phyloP scores from a whole-genome alignment of 2,888 invertebrate genomes.

The Eucera pruinosa region DNA sequence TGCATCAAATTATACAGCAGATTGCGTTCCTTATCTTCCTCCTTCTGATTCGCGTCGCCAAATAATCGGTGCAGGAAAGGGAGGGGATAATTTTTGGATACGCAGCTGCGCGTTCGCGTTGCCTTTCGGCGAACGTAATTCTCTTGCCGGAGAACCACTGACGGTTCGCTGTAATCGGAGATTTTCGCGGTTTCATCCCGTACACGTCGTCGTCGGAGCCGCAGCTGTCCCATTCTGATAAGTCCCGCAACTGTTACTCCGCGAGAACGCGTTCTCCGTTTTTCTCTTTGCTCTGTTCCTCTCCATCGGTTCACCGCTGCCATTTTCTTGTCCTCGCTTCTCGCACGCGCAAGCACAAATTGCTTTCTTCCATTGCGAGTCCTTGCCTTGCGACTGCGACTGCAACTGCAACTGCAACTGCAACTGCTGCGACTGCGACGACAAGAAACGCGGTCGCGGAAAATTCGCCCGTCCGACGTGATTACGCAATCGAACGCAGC shows the following conservation, averaged over 20 bases:
- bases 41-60: too few species aligned
- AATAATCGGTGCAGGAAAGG: too few species aligned
- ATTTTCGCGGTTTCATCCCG: constrained; percentile 64
- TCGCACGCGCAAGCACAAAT: constrained; percentile 22
- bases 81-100: too few species aligned
- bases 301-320: neutral
- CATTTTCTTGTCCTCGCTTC: constrained; percentile 14
- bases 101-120: too few species aligned
- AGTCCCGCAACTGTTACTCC: constrained; percentile 34
- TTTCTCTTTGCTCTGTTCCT: constrained; percentile 8
- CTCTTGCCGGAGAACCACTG: constrained; percentile 51
- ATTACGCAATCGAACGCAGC: constrained; percentile 6
- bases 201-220: constrained; percentile 46
- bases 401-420: too few species aligned
- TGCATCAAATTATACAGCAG: too few species aligned
- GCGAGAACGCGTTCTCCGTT: constrained; percentile 1
- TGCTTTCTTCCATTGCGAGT: neutral
- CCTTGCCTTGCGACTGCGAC: too few species aligned
- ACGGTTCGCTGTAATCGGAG: constrained; percentile 59
- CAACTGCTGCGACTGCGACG: too few species aligned
- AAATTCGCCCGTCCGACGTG: neutral
- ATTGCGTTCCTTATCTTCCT: too few species aligned
- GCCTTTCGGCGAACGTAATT: neutral
- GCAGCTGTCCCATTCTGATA: constrained; percentile 58
- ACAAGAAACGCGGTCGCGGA: constrained; percentile 4